Conservation (phyloP, 1,140 invertebrate species). For the Drosophila neocordata region DNA sequence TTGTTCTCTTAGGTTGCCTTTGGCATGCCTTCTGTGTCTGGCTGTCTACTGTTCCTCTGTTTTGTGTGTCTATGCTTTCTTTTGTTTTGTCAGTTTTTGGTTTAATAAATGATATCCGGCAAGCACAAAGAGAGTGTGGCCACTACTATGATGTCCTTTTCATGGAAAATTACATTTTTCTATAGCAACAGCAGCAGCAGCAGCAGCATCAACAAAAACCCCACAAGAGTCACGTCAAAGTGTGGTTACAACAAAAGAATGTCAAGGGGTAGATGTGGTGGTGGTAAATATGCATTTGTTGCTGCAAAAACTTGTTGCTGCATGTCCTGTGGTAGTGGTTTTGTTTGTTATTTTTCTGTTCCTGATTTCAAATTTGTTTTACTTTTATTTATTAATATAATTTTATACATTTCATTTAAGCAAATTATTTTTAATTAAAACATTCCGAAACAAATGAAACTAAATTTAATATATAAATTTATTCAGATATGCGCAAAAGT, state of each 20-base stretch:
- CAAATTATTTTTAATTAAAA: slow-evolving; percentile 4
- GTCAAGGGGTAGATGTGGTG: background rate
- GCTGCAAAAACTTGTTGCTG: background rate
- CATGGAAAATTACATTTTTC: slow-evolving; percentile 45
- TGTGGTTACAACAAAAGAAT: background rate
- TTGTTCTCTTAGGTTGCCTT: slow-evolving; percentile 37
- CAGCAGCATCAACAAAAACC: slow-evolving; percentile 1
- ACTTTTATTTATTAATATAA: background rate
- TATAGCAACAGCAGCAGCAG: background rate
- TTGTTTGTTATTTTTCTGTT: background rate
- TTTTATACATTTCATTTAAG: background rate
- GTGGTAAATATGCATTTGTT: slow-evolving; percentile 1
- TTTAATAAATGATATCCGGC: slow-evolving; percentile 62
- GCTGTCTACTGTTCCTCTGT: slow-evolving; percentile 13
- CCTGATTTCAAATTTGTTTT: background rate
- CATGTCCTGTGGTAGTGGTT: background rate
- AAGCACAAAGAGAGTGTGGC: slow-evolving; percentile 32
- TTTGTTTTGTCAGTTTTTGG: slow-evolving; percentile 37
- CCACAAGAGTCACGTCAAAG: slow-evolving; percentile 10
- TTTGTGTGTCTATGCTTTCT: background rate
- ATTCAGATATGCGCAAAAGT: background rate
- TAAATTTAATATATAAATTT: background rate
- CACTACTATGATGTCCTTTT: slow-evolving; percentile 23
- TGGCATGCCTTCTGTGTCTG: slow-evolving; percentile 10
- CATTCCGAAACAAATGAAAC: background rate